Percentiles rank a stretch among this genome's conserved stretches.
Conservation (phyloP, 2,113 vertebrate species). For the Sapayoa aenigma region DNA sequence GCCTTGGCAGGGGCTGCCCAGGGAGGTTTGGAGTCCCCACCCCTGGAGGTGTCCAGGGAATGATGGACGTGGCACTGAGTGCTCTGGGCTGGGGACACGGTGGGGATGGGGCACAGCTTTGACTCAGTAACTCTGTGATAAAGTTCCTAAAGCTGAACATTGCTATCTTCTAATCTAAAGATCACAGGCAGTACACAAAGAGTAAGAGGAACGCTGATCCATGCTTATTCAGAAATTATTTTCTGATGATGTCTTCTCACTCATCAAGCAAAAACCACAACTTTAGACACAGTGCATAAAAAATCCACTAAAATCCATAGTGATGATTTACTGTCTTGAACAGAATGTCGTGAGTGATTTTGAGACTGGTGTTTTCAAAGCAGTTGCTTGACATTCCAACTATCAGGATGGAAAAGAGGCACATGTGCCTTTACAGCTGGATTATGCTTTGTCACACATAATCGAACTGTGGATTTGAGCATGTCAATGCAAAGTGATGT, state of each 20-base stretch:
- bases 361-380: neutral
- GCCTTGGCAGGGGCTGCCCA: neutral
- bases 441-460: neutral
- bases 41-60: neutral
- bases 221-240: neutral
- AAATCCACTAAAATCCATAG: neutral
- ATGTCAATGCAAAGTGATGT: neutral
- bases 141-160: neutral
- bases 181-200: neutral
- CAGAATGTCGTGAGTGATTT: neutral
- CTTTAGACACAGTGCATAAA: neutral
- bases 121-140: neutral
- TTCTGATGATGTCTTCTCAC: neutral
- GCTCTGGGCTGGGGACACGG: neutral
- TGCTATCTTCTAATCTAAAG: neutral
- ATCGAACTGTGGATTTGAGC: neutral
- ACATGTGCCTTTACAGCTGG: neutral
- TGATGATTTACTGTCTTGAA: neutral
- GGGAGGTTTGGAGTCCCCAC: neutral
- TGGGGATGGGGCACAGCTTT: fast-evolving
- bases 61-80: fast-evolving
- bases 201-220: neutral
- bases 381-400: neutral
- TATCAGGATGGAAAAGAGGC: neutral
- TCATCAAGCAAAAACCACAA: neutral